Evolutionary conservation across 2,888 invertebrate genomes (phyloP).

Genomic region (Caenorhabditis imperialis): DNA sequence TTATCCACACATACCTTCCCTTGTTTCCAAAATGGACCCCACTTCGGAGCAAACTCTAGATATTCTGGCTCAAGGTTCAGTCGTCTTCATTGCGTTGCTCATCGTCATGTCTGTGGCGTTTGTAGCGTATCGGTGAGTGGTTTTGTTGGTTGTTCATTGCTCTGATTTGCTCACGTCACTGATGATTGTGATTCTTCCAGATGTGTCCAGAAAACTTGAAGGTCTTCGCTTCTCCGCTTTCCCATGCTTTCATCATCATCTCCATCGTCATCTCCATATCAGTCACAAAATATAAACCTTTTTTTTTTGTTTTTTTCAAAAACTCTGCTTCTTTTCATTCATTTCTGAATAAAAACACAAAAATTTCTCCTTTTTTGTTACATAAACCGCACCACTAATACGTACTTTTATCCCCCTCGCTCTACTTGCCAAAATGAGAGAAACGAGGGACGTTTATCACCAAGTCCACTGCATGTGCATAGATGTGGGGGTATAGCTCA

Average conservation of each 20-base stretch:
- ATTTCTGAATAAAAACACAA: no score
- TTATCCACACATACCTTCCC: constrained; percentile 14
- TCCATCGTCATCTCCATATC: background rate
- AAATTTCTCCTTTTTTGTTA: no score
- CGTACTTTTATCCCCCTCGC: no score
- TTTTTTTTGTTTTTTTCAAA: background rate
- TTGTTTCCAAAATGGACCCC: constrained; percentile 46
- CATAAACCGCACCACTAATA: no score
- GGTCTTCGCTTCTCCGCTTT: constrained; percentile 20
- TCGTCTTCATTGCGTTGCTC: constrained; percentile 53
- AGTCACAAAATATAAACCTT: background rate
- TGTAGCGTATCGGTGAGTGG: constrained; percentile 55
- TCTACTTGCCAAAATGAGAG: no score
- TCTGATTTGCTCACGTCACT: background rate
- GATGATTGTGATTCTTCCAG: constrained; percentile 18
- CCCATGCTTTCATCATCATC: background rate
- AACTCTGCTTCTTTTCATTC: no score
- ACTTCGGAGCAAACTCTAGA: constrained; percentile 54
- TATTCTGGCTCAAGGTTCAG: constrained; percentile 54
- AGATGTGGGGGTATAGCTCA: constrained; percentile 75
- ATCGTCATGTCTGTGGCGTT: constrained; percentile 48
- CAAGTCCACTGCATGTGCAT: no score
- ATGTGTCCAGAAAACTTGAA: constrained; percentile 55
- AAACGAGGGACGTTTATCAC: no score
- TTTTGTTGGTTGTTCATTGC: background rate